A percentile compares a stretch with the other conserved stretches of the same genome.
Evolutionary conservation across 23 tunicate genomes (phyloP).

Genomic region (Trididemnum nubilum): DNA sequence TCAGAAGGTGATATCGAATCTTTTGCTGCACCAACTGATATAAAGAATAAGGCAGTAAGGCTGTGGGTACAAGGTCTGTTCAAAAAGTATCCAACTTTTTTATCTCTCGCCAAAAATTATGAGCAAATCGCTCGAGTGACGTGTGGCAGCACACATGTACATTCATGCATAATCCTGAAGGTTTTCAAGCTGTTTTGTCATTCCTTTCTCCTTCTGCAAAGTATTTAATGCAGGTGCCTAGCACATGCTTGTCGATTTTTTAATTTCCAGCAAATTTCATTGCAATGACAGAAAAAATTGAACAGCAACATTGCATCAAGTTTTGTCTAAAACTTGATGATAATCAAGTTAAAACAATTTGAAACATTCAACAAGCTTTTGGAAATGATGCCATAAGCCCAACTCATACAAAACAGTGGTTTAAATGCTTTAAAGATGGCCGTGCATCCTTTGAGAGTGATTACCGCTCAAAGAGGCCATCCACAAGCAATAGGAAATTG

Average conservation of each 20-base stretch:
- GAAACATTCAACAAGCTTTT: constrained; percentile 22
- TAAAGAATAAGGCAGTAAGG: too few relatives aligned
- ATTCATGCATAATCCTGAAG: neutral
- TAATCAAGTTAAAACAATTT: constrained; percentile 14
- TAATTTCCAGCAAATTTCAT: constrained; percentile 28
- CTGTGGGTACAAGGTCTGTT: too few relatives aligned
- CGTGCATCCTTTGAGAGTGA: constrained; percentile 17
- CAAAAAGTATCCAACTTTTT: too few relatives aligned
- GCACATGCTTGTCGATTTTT: too few relatives aligned
- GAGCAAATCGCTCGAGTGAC: neutral
- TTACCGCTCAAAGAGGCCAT: constrained; percentile 15
- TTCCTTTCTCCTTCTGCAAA: too few relatives aligned
- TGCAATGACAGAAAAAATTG: constrained; percentile 23
- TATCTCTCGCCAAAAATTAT: neutral
- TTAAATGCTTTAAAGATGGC: constrained; percentile 27
- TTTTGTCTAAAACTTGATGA: constrained; percentile 26
- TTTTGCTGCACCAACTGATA: too few relatives aligned
- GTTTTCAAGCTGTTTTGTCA: too few relatives aligned
- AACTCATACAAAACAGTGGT: constrained; percentile 10
- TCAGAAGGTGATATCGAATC: too few relatives aligned
- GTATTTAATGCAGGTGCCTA: too few relatives aligned
- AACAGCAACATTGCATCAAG: constrained; percentile 21
- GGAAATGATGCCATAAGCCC: constrained; percentile 18
- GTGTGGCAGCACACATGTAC: too few relatives aligned
- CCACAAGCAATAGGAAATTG: constrained; percentile 25